Evolutionary conservation across 2,888 invertebrate genomes (phyloP).

Genomic region (Miltochrista miniata): DNA sequence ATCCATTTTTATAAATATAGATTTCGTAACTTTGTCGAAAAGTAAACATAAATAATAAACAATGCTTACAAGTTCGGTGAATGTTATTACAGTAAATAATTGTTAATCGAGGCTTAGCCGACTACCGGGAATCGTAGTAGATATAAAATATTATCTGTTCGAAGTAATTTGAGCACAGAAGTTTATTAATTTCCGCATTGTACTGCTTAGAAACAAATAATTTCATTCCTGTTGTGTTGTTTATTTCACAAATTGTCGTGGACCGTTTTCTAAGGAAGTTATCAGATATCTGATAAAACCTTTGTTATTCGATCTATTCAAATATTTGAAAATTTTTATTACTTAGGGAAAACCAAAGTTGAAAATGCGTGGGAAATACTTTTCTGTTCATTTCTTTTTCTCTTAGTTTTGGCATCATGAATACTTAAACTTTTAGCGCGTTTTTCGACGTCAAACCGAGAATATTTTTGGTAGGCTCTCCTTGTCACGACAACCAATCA

Average conservation of each 20-base stretch:
- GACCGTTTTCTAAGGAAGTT: background rate
- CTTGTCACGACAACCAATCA: no score
- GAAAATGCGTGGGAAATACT: no score
- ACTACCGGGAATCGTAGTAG: background rate
- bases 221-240: slow-evolving; percentile 1
- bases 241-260: background rate
- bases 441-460: no score
- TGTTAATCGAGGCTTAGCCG: background rate
- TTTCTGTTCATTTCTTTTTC: no score
- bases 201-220: background rate
- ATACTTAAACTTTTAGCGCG: no score
- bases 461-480: no score
- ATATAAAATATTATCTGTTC: background rate
- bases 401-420: no score
- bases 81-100: background rate
- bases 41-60: background rate
- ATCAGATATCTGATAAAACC: background rate
- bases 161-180: background rate
- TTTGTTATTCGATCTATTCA: background rate
- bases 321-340: no score
- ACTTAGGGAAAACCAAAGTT: no score
- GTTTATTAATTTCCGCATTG: slow-evolving; percentile 2
- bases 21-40: no score
- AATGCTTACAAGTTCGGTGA: background rate
- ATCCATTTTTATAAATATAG: no score